phyloP scores from a whole-genome alignment of 2,797 vertebrate genomes.

The Simalia tracyae region DNA sequence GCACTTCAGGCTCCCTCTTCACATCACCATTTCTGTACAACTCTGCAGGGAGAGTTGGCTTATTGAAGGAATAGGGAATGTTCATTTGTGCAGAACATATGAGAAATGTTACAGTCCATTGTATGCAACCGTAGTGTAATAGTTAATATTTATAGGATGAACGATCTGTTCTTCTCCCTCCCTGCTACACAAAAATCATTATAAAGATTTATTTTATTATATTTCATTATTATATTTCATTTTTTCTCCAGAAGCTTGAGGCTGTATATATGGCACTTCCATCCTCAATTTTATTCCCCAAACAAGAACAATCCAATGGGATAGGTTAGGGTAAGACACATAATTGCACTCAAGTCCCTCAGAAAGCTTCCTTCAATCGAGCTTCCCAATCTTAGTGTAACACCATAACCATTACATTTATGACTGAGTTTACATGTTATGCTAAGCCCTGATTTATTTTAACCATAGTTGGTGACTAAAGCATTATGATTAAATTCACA shows the following conservation, averaged over 20 bases:
- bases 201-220: background rate
- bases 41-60: background rate
- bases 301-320: background rate
- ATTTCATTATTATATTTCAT: background rate
- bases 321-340: background rate
- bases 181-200: background rate
- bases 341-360: background rate
- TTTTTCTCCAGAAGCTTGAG: background rate
- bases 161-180: background rate
- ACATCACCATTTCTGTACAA: background rate
- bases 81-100: background rate
- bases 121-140: background rate
- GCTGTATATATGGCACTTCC: background rate
- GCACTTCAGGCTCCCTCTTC: background rate
- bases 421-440: background rate
- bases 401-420: background rate
- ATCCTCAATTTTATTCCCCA: background rate
- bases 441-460: background rate
- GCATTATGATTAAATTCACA: too few relatives aligned
- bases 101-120: background rate
- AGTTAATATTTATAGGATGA: background rate
- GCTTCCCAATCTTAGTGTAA: background rate
- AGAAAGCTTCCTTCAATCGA: background rate
- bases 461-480: background rate
- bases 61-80: background rate